Conservation (phyloP, 2,797 vertebrate genomes). For the Pseudopleuronectes americanus region DNA sequence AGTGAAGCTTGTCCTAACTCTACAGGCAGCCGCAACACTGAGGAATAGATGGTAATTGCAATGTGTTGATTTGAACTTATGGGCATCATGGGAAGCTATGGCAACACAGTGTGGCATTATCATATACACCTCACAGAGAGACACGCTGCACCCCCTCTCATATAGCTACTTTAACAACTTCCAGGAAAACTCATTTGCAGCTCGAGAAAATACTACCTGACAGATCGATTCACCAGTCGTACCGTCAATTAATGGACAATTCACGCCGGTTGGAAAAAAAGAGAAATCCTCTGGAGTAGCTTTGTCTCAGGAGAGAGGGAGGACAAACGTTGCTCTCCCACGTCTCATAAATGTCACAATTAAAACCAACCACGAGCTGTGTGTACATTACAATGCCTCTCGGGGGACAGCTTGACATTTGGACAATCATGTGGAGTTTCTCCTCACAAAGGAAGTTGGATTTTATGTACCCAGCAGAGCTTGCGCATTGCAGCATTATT, state of each 20-base stretch:
- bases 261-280: conserved; percentile 54
- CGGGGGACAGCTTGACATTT: conserved; percentile 80
- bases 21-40: conserved; percentile 52
- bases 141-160: conserved; percentile 40
- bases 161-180: conserved; percentile 60
- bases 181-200: conserved; percentile 76
- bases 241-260: conserved; percentile 74
- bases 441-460: conserved; percentile 65
- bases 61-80: conserved; percentile 77
- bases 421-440: conserved; percentile 75
- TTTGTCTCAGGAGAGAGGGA: conserved; percentile 41
- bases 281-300: conserved; percentile 51
- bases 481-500: conserved; percentile 70
- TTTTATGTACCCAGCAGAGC: conserved; percentile 67
- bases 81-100: conserved; percentile 63
- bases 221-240: conserved; percentile 78
- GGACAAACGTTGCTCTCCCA: conserved; percentile 69
- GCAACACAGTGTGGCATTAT: conserved; percentile 65
- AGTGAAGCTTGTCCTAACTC: conserved; percentile 72
- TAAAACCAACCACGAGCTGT: conserved; percentile 73
- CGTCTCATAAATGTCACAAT: conserved; percentile 83
- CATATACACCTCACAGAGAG: conserved; percentile 46
- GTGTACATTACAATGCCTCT: conserved; percentile 72
- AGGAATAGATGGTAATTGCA: conserved; percentile 77
- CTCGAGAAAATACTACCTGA: conserved; percentile 75